Percentiles rank a stretch among this genome's conserved stretches.
Evolutionary conservation across 2,888 invertebrate species (phyloP).

Genomic region (Nudaria mundana): DNA sequence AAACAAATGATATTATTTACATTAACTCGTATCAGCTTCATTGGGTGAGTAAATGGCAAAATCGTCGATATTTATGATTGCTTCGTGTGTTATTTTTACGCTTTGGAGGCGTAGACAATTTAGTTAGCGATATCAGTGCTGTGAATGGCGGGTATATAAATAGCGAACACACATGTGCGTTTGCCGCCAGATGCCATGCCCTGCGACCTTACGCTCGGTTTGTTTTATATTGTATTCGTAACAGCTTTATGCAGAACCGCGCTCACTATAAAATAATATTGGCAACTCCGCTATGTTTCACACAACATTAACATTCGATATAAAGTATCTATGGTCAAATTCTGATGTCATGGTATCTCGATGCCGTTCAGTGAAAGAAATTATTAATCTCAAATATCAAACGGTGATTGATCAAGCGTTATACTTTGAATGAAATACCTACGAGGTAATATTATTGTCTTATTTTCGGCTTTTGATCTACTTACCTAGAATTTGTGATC

Average conservation of each 20-base stretch:
- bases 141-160: slow-evolving; percentile 71
- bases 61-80: slow-evolving; percentile 9
- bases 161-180: slow-evolving; percentile 68
- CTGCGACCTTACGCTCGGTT: slow-evolving; percentile 67
- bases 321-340: slow-evolving; percentile 44
- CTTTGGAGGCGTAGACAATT: slow-evolving; percentile 41
- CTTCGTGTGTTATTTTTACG: slow-evolving; percentile 22
- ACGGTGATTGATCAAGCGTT: slow-evolving; percentile 32
- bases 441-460: too few species aligned
- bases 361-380: too few species aligned
- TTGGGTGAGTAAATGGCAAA: slow-evolving; percentile 4
- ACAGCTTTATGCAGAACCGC: slow-evolving; percentile 44
- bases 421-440: too few species aligned
- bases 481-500: too few species aligned
- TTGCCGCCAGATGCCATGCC: slow-evolving; percentile 76
- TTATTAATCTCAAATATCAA: slow-evolving; percentile 32
- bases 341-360: slow-evolving; percentile 21
- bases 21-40: slow-evolving; percentile 13
- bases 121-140: slow-evolving; percentile 58
- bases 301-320: slow-evolving; percentile 52
- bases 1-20: not conserved
- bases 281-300: slow-evolving; percentile 47
- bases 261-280: slow-evolving; percentile 54
- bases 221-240: slow-evolving; percentile 52
- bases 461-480: too few species aligned